A percentile compares a stretch with the other conserved stretches of the same genome.
Evolutionary conservation across 2,888 invertebrate species (phyloP).

Genomic region (Callosobruchus maculatus): DNA sequence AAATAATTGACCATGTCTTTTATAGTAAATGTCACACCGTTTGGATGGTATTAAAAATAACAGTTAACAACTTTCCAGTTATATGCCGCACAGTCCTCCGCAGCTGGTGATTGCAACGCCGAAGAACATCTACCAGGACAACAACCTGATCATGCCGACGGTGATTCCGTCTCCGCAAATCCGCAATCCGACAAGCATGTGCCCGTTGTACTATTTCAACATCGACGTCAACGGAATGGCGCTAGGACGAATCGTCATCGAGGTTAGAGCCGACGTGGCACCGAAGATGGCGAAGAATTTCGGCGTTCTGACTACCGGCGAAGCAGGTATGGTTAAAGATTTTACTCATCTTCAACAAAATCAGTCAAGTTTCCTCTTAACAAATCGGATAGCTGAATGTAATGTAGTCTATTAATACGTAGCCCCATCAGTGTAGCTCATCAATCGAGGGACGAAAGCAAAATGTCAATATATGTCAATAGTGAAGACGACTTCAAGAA

Average conservation of each 20-base stretch:
- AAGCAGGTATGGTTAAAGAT: conserved; percentile 56
- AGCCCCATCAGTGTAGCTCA: no score
- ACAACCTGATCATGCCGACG: conserved; percentile 44
- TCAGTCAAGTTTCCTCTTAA: no score
- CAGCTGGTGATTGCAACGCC: conserved; percentile 40
- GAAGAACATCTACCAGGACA: conserved; percentile 46
- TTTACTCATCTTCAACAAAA: no score
- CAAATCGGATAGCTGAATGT: no score
- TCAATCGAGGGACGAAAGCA: no score
- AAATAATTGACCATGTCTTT: no score
- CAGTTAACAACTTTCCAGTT: neutral
- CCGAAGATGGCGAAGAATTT: conserved; percentile 82
- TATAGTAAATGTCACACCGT: no score
- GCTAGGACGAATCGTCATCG: conserved; percentile 71
- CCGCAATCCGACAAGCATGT: conserved; percentile 57
- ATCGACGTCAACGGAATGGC: conserved; percentile 69
- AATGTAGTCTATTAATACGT: no score
- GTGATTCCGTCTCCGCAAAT: conserved; percentile 55
- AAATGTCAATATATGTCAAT: no score
- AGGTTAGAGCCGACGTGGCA: conserved; percentile 73
- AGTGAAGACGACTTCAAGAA: no score
- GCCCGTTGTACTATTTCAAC: conserved; percentile 73
- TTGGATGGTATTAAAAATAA: no score
- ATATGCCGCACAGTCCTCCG: conserved; percentile 3
- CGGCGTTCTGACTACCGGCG: conserved; percentile 66